phyloP scores from a whole-genome alignment of 2,888 invertebrate genomes.

The Escarpia spicata region DNA sequence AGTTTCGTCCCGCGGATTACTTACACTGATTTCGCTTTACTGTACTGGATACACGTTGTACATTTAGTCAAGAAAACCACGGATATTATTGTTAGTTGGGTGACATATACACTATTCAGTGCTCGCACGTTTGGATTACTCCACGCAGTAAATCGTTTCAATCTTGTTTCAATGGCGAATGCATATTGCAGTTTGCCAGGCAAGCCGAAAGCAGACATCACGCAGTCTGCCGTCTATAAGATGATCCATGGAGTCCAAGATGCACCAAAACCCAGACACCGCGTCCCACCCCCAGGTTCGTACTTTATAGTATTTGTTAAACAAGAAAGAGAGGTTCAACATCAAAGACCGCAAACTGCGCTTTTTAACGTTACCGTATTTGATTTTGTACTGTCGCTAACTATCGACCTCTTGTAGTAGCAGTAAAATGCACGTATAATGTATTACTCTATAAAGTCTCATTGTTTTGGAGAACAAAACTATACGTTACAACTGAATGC shows the following conservation, averaged over 20 bases:
- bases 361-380: background rate
- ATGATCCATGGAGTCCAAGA: conserved; percentile 58
- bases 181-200: background rate
- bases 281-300: conserved; percentile 14
- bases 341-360: background rate
- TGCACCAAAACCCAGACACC: conserved; percentile 37
- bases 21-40: background rate
- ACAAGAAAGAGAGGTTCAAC: background rate
- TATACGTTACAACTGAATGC: background rate
- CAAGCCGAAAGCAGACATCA: conserved; percentile 45
- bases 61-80: background rate
- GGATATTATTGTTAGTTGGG: background rate
- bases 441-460: background rate
- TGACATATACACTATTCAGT: background rate
- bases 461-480: background rate
- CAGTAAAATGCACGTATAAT: background rate
- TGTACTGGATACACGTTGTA: background rate
- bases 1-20: conserved; percentile 10
- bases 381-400: background rate
- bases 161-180: background rate
- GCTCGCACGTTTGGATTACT: background rate
- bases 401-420: background rate
- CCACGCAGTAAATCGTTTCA: background rate
- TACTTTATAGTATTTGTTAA: background rate
- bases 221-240: conserved; percentile 55